A percentile compares a stretch with the other conserved stretches of the same genome.
Evolutionary conservation across 1,140 invertebrate genomes (phyloP).

Genomic region (Nebria ingens): DNA sequence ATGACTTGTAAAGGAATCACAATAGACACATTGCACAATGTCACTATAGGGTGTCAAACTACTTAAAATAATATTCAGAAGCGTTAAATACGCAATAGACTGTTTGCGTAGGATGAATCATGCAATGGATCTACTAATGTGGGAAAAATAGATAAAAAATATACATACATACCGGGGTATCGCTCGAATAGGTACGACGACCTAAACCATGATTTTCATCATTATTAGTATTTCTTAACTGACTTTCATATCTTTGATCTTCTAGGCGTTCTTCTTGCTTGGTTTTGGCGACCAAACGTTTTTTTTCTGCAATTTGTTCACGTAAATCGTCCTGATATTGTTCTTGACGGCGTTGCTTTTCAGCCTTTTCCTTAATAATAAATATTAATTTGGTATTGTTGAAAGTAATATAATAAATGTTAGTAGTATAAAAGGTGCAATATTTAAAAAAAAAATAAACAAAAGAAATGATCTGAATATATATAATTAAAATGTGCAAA

Average conservation of each 20-base stretch:
- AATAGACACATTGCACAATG: too few relatives aligned
- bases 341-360: constrained; percentile 19
- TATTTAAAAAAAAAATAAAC: too few relatives aligned
- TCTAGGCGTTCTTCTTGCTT: constrained; percentile 31
- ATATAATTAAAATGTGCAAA: too few relatives aligned
- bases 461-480: too few relatives aligned
- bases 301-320: constrained; percentile 32
- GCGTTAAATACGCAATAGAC: not conserved
- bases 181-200: not conserved
- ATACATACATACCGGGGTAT: not conserved
- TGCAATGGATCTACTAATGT: too few relatives aligned
- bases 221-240: constrained; percentile 25
- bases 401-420: not conserved
- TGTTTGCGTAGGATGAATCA: too few relatives aligned
- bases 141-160: too few relatives aligned
- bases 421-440: too few relatives aligned
- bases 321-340: constrained; percentile 29
- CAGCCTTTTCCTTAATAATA: not conserved
- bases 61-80: not conserved
- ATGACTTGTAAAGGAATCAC: too few relatives aligned
- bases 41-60: too few relatives aligned
- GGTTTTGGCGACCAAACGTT: constrained; percentile 24
- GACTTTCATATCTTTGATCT: constrained; percentile 42
- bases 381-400: not conserved
- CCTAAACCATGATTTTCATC: not conserved